A percentile compares a stretch with the other conserved stretches of the same genome.
These are phyloP conservation scores for Arizona elegans DNA, from an alignment of 2,113 vertebrate species.

Conservation along the genomic window DNA sequence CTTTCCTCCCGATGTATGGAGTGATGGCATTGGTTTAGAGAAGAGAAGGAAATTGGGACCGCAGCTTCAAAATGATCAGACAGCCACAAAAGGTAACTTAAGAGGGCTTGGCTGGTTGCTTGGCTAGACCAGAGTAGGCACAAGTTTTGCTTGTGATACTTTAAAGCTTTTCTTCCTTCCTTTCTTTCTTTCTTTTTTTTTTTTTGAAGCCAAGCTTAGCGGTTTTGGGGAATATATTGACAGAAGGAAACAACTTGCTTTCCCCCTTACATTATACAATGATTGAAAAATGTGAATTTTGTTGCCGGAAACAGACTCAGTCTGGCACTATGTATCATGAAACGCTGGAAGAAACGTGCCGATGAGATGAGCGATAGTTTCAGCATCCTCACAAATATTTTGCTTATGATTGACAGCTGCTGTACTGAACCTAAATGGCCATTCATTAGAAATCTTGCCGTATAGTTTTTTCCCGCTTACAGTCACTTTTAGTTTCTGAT, in stretches of 20 bases:
- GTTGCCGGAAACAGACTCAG: neutral
- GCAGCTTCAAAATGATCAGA: constrained; percentile 25
- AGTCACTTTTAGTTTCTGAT: neutral
- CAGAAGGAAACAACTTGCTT: constrained; percentile 31
- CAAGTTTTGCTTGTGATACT: neutral
- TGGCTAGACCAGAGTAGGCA: constrained; percentile 33
- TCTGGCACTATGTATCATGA: neutral
- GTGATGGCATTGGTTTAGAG: constrained; percentile 32
- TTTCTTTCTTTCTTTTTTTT: neutral
- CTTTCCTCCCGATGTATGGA: constrained; percentile 3
- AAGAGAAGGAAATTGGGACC: constrained; percentile 17
- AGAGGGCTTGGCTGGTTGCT: constrained; percentile 14
- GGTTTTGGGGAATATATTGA: neutral
- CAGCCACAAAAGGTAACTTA: constrained; percentile 45
- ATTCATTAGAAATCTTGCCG: neutral
- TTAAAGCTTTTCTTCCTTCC: neutral
- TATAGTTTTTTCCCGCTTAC: neutral
- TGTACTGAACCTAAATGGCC: neutral
- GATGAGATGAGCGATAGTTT: neutral
- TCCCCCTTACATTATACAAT: neutral
- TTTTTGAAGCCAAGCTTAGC: constrained; percentile 25
- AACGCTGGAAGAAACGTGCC: neutral
- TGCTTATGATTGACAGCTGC: neutral
- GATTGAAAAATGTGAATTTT: neutral
- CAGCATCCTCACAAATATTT: neutral